Evolutionary conservation across 2,113 vertebrate species (phyloP).

Genomic region (Euleptes europaea): DNA sequence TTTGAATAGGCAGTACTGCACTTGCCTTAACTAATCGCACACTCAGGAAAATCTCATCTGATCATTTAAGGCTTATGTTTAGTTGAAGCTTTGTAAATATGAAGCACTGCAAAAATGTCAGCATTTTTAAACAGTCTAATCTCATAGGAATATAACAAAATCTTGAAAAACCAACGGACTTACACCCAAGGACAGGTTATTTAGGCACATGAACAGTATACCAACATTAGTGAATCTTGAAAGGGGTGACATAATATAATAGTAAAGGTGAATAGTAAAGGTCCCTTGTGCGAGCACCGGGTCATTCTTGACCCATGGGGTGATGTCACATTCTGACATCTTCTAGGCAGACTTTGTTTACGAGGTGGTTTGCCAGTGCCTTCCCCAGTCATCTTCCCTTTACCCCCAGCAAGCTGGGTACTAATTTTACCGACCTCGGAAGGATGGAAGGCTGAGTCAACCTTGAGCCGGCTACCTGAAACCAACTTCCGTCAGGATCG

Average conservation of each 20-base stretch:
- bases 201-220: background rate
- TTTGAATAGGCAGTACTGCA: background rate
- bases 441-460: no score
- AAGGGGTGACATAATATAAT: background rate
- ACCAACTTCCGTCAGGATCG: no score
- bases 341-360: no score
- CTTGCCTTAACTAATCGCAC: background rate
- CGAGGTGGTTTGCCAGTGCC: no score
- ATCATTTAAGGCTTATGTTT: background rate
- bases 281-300: no score
- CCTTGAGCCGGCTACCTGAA: no score
- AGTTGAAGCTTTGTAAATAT: slow-evolving; percentile 25
- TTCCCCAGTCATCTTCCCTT: no score
- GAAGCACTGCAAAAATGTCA: slow-evolving; percentile 15
- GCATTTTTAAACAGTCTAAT: slow-evolving; percentile 13
- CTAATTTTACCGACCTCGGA: no score
- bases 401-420: no score
- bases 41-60: background rate
- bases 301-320: no score
- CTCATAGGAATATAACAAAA: rapidly evolving
- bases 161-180: rapidly evolving
- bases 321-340: no score
- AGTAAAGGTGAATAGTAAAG: no score
- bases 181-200: slow-evolving; percentile 6
- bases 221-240: background rate